Percentiles rank a stretch among this genome's conserved stretches.
phyloP scores from a whole-genome alignment of 2,888 invertebrate genomes.

The Noctua janthe region DNA sequence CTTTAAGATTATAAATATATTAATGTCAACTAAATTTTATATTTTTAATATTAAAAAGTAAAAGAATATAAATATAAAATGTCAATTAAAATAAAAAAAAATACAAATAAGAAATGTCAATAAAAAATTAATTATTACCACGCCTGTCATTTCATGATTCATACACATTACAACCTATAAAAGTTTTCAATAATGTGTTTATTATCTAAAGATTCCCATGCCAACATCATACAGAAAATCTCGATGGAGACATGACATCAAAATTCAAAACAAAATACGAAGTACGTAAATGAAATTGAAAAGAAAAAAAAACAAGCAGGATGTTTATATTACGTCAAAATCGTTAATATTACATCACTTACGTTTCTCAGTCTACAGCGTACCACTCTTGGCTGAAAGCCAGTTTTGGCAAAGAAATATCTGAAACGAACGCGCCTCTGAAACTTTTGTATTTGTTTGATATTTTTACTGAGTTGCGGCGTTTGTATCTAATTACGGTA shows the following conservation, averaged over 20 bases:
- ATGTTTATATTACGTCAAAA: conserved; percentile 59
- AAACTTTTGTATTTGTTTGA: conserved; percentile 20
- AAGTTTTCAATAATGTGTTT: not conserved
- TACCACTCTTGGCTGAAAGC: conserved; percentile 39
- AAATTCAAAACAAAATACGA: conserved; percentile 16
- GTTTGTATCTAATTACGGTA: conserved; percentile 16
- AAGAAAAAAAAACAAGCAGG: conserved; percentile 15
- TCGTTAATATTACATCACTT: conserved; percentile 63
- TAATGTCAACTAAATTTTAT: no score
- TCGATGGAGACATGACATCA: conserved; percentile 5
- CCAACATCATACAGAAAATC: not conserved
- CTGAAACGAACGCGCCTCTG: conserved; percentile 16
- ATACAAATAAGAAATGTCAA: no score
- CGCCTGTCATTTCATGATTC: no score
- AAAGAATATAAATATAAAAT: no score
- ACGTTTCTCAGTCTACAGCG: conserved; percentile 41
- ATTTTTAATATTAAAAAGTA: no score
- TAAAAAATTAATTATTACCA: no score
- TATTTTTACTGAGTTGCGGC: conserved; percentile 10
- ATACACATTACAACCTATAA: not conserved
- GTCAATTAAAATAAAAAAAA: no score
- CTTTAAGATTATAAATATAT: no score
- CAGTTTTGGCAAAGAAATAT: conserved; percentile 34
- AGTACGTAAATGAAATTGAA: conserved; percentile 2
- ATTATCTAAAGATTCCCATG: not conserved